phyloP scores from a whole-genome alignment of 2,888 invertebrate species.

The Campoletis raptor region DNA sequence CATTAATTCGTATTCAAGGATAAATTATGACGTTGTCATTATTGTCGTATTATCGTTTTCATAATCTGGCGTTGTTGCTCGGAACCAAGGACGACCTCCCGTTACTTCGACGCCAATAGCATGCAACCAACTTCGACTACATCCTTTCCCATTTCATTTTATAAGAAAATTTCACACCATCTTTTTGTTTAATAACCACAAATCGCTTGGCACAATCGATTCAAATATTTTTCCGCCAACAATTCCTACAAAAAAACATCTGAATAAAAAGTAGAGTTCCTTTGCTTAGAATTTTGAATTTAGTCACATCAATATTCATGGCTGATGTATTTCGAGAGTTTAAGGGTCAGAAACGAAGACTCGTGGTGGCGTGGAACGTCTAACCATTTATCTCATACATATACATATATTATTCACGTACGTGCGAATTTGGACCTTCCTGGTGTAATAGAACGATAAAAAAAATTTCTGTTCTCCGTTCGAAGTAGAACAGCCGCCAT shows the following conservation, averaged over 20 bases:
- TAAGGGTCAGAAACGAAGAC: conserved; percentile 14
- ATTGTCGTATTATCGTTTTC: conserved; percentile 11
- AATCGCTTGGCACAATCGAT: background rate
- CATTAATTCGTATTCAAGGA: background rate
- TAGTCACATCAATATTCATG: background rate
- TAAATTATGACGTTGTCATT: background rate
- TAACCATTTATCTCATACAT: background rate
- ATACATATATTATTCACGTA: background rate
- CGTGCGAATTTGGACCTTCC: background rate
- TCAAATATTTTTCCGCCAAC: background rate
- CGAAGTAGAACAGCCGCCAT: conserved; percentile 12
- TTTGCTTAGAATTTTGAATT: background rate
- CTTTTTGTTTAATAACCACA: background rate
- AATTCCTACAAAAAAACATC: background rate
- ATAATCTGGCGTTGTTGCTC: conserved; percentile 43
- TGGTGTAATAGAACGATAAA: background rate
- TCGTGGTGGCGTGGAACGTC: background rate
- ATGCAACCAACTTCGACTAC: background rate
- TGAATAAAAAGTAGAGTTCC: background rate
- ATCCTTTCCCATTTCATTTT: conserved; percentile 52
- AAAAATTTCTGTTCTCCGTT: background rate
- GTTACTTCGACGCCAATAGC: conserved; percentile 42
- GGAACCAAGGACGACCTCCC: conserved; percentile 49
- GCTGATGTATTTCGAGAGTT: background rate
- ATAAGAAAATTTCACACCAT: background rate